Percentiles rank a stretch among this genome's conserved stretches.
Evolutionary conservation across 2,113 vertebrate genomes (phyloP).

Genomic region (Elaphurus davidianus): DNA sequence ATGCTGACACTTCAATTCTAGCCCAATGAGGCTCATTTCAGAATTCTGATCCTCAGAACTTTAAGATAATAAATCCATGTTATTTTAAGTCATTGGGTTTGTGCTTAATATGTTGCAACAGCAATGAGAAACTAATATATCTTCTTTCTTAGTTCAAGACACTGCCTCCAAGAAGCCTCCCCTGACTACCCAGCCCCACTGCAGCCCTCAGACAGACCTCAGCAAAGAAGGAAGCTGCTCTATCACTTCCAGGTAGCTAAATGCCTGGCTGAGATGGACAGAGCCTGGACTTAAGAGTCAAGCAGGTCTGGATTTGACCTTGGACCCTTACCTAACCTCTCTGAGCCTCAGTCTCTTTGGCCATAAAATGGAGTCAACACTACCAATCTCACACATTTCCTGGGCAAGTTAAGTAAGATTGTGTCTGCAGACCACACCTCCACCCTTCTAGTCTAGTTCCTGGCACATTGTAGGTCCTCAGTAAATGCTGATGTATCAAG

Average conservation of each 20-base stretch:
- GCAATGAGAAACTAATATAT: background rate
- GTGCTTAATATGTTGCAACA: background rate
- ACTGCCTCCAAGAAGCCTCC: background rate
- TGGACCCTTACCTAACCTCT: background rate
- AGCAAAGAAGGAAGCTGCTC: background rate
- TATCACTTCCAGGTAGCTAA: background rate
- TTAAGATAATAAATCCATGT: background rate
- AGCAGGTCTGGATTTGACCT: background rate
- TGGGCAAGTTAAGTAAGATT: background rate
- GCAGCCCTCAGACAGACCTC: background rate
- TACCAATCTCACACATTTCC: background rate
- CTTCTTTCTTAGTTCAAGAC: background rate
- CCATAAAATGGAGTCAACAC: background rate
- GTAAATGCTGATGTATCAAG: accelerated
- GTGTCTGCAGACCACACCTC: background rate
- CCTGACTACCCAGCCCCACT: background rate
- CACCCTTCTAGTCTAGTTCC: background rate
- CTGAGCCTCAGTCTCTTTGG: background rate
- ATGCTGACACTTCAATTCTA: too few species aligned
- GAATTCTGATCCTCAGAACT: background rate
- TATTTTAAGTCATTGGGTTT: background rate
- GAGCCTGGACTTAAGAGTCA: background rate
- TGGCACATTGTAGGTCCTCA: accelerated
- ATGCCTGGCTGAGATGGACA: background rate
- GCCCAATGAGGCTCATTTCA: background rate